Evolutionary conservation across 2,888 invertebrate genomes (phyloP).

Genomic region (Agonopterix alstromeriana): DNA sequence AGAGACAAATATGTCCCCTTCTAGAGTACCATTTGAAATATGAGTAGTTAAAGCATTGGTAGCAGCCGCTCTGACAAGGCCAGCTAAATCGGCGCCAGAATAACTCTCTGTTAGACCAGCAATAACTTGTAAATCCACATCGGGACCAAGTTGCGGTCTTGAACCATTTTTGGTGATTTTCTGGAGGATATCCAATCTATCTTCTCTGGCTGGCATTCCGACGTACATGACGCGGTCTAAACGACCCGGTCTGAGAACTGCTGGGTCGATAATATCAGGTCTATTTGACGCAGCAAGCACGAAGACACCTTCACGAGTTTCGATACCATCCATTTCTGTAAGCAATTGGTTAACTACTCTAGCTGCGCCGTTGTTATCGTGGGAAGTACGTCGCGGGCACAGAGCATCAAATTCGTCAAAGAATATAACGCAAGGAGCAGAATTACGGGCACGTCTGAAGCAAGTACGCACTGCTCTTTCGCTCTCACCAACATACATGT

Average conservation of each 20-base stretch:
- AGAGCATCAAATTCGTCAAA: conserved; percentile 99
- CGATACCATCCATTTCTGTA: conserved; percentile 99
- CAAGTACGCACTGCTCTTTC: conserved; percentile 97
- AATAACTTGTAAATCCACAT: conserved; percentile 85
- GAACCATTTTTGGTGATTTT: conserved; percentile 94
- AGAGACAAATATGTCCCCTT: conserved; percentile 78
- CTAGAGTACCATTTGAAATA: conserved; percentile 74
- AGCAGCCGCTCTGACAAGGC: conserved; percentile 92
- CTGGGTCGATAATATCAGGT: conserved; percentile 97
- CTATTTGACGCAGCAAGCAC: conserved; percentile 97
- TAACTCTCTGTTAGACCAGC: conserved; percentile 85
- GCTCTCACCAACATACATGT: conserved; percentile 99
- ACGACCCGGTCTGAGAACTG: conserved; percentile 91
- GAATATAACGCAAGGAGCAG: conserved; percentile 98
- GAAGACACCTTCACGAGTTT: conserved; percentile 93
- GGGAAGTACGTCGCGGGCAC: conserved; percentile 91
- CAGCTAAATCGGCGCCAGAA: conserved; percentile 96
- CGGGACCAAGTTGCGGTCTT: conserved; percentile 83
- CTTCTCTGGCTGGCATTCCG: conserved; percentile 87
- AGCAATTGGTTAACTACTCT: conserved; percentile 97
- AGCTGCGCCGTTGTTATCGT: conserved; percentile 82
- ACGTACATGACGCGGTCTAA: conserved; percentile 94
- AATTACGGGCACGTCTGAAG: conserved; percentile 95
- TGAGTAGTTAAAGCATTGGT: conserved; percentile 87
- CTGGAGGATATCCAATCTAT: conserved; percentile 91